Percentiles rank a stretch among this genome's conserved stretches.
Evolutionary conservation across 2,888 invertebrate species (phyloP).

Genomic region (Diarsia brunnea): DNA sequence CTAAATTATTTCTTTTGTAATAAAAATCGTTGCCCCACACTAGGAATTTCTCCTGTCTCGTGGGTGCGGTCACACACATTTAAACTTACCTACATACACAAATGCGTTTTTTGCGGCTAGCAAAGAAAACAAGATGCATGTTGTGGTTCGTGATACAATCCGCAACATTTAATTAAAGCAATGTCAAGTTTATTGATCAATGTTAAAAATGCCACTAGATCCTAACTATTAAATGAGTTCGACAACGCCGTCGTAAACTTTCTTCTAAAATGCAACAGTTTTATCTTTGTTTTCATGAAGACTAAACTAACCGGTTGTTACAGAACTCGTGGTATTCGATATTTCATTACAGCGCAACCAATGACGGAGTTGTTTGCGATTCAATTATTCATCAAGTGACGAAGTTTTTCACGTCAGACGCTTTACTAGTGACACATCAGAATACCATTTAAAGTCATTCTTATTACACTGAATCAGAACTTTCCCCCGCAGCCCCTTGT

Average conservation of each 20-base stretch:
- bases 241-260: not conserved
- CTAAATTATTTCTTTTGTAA: too few relatives aligned
- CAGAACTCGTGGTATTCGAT: not conserved
- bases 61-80: too few relatives aligned
- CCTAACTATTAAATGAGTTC: not conserved
- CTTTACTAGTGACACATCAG: not conserved
- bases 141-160: not conserved
- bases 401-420: slow-evolving; percentile 14
- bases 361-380: not conserved
- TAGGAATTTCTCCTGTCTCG: too few relatives aligned
- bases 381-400: slow-evolving; percentile 15
- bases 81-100: too few relatives aligned
- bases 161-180: not conserved
- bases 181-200: not conserved
- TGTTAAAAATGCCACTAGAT: not conserved
- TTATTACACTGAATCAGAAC: not conserved
- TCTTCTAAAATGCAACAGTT: not conserved
- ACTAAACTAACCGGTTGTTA: not conserved
- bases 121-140: not conserved
- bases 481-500: not conserved
- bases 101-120: not conserved
- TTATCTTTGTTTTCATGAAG: not conserved
- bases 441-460: not conserved
- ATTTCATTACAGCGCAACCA: not conserved
- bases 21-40: too few relatives aligned